Evolutionary conservation across 37 sponge, comb jelly and placozoan species (phyloP), one percentile per base, ranked within the genome.

Genomic region (Eunapius fragilis): DNA sequence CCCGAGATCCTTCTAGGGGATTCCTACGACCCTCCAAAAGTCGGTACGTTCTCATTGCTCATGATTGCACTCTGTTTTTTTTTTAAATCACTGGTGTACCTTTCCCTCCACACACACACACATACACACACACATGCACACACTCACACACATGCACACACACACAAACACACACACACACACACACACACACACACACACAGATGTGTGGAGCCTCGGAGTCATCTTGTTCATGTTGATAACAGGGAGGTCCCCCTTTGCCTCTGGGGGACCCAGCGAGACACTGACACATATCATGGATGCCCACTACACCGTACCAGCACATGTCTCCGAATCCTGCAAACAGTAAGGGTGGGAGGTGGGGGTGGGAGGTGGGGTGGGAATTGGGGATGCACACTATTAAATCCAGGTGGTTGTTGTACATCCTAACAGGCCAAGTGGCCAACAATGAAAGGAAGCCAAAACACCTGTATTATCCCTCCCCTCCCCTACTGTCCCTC

Each of bases 181-280:
- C 9, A 32, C 76, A 17, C 76, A 17, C 6, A 10, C 2, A 3
- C 71, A 35, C 14, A 31, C 32, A 7, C 35, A 19, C 80, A 19
- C 69, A 97, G 98, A 97, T 87, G 94, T 96, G 75, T 98, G 99
- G 99, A 96, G 97, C 45, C 86, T 98, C 31, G 99, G 99, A 35
- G 99, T 98, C 37, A 96, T 98, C 47, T 89, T 98, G 81, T 98
- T 82, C 84, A 94, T 94, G 97, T 74, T 98, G 87, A 93, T 96
- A 31, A 89, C 87, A 41, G 99, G 97, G 0, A 91, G 87, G 24
- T 91, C 94, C 2, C 99, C 99, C 0, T 98, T 98, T 86, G 86
- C 90, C 19, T 95, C 76, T 38, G 99, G 93, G 4, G 93, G 91
- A 26, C 87, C 97, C 49, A 96, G 90, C 30, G 99, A 98, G 81